These are phyloP conservation scores for Hippocampus comes DNA, from an alignment of 2,113 vertebrate species.

Conservation along the genomic window DNA sequence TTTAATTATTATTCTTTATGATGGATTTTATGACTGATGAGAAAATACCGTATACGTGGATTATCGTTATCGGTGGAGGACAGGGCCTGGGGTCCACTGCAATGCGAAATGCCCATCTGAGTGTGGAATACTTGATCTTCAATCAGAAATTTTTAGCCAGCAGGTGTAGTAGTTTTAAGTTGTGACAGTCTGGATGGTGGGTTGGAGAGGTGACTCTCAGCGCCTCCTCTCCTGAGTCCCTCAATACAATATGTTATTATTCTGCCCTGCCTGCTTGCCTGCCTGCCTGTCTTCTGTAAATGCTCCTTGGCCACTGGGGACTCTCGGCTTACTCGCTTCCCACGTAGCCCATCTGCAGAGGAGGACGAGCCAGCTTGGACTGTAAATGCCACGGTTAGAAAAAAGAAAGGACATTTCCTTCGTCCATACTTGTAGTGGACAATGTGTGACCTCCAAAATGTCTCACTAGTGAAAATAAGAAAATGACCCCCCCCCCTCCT, in stretches of 20 bases:
- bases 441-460: not conserved
- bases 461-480: not conserved
- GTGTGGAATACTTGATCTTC: slow-evolving; percentile 2
- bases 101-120: not conserved
- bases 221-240: slow-evolving; percentile 24
- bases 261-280: slow-evolving; percentile 43
- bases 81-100: too few relatives aligned
- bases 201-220: slow-evolving; percentile 47
- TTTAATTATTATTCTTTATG: too few relatives aligned
- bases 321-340: slow-evolving; percentile 47
- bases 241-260: slow-evolving; percentile 71
- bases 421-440: not conserved
- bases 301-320: slow-evolving; percentile 67
- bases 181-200: slow-evolving; percentile 31
- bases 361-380: slow-evolving; percentile 42
- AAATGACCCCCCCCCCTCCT: too few relatives aligned
- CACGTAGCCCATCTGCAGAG: slow-evolving; percentile 59
- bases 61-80: too few relatives aligned
- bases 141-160: slow-evolving; percentile 17
- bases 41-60: too few relatives aligned
- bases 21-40: too few relatives aligned
- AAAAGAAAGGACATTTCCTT: slow-evolving; percentile 2
- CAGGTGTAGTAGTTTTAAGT: slow-evolving; percentile 21
- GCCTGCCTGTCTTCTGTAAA: slow-evolving; percentile 45
- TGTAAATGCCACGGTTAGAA: slow-evolving; percentile 69